Evolutionary conservation across 2,888 invertebrate genomes (phyloP).

Genomic region (Netelia inedita): DNA sequence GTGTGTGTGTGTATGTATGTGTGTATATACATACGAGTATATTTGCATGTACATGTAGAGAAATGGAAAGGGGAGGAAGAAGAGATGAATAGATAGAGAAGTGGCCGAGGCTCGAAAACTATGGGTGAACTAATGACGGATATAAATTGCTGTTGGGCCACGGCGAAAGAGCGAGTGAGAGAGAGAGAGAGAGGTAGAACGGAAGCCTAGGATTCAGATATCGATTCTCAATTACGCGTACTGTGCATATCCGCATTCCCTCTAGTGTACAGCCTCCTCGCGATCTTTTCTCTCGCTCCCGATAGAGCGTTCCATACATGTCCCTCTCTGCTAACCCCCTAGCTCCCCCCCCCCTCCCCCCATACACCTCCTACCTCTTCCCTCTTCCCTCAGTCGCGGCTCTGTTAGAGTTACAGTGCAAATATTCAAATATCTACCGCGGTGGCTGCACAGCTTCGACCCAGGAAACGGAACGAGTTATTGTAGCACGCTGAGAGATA

Average conservation of each 20-base stretch:
- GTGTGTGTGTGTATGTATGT: not conserved
- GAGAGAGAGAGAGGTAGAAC: not conserved
- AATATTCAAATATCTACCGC: constrained; percentile 68
- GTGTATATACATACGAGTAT: not conserved
- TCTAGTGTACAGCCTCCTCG: constrained; percentile 42
- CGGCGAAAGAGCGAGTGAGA: constrained; percentile 32
- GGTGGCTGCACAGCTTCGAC: constrained; percentile 41
- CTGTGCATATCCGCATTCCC: constrained; percentile 61
- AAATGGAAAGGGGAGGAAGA: not conserved
- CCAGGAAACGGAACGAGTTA: constrained; percentile 65
- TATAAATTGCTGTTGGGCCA: constrained; percentile 62
- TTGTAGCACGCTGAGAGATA: constrained; percentile 47
- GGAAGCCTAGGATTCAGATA: constrained; percentile 62
- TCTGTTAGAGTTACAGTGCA: constrained; percentile 66
- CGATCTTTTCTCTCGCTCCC: constrained; percentile 57
- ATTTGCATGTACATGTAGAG: not conserved
- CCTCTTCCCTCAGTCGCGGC: constrained; percentile 12
- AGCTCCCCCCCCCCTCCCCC: constrained; percentile 2
- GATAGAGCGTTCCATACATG: constrained; percentile 15
- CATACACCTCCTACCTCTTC: not conserved
- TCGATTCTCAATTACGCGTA: constrained; percentile 69
- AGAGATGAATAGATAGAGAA: constrained; percentile 42
- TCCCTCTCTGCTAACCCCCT: constrained; percentile 1
- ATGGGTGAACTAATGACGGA: constrained; percentile 66
- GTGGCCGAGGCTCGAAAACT: constrained; percentile 43